phyloP scores from a whole-genome alignment of 2,888 invertebrate genomes.

The Nephrotoma appendiculata region DNA sequence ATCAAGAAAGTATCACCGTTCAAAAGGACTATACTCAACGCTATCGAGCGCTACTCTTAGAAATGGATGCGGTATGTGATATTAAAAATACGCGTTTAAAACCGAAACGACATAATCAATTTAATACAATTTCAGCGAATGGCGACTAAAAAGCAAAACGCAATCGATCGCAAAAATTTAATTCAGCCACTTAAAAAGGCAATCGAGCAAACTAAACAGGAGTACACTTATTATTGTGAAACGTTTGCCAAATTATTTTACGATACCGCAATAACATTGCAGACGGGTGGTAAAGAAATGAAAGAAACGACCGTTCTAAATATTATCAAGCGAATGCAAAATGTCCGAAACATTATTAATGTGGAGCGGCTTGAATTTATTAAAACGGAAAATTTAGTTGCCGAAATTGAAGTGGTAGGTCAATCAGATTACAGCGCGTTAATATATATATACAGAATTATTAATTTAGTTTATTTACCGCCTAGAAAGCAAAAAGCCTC shows the following conservation, averaged over 20 bases:
- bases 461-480: too few species aligned
- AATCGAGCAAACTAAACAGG: not conserved
- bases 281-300: not conserved
- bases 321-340: not conserved
- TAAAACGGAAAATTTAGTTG: not conserved
- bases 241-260: not conserved
- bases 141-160: not conserved
- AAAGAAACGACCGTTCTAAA: not conserved
- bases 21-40: slow-evolving; percentile 9
- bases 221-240: not conserved
- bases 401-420: not conserved
- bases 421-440: not conserved
- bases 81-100: not conserved
- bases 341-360: not conserved
- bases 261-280: not conserved
- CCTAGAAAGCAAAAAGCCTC: slow-evolving; percentile 19
- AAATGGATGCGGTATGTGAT: slow-evolving; percentile 15
- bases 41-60: slow-evolving; percentile 12
- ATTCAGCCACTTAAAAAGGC: not conserved
- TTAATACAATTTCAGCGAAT: not conserved
- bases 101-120: not conserved
- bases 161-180: not conserved
- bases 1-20: slow-evolving; percentile 13
- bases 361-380: not conserved
- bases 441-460: too few species aligned